These are phyloP conservation scores for Uria aalge DNA, from an alignment of 2,113 vertebrate species.

Conservation along the genomic window DNA sequence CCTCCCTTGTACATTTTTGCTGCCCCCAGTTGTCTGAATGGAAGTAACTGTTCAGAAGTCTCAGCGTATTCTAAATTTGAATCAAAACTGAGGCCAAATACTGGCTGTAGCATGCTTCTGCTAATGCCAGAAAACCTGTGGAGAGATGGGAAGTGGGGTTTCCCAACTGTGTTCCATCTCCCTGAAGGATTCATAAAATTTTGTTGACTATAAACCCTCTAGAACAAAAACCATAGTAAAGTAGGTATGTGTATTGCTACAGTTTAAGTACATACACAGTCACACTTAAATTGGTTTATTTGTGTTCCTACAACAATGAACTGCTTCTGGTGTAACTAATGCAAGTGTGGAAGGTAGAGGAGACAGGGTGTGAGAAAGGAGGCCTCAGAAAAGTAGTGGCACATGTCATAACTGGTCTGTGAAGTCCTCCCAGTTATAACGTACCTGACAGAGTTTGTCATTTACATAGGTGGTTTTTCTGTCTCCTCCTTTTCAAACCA, in stretches of 20 bases:
- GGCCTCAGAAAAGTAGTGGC: no score
- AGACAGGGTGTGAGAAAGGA: not conserved
- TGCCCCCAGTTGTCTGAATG: not conserved
- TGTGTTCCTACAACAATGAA: not conserved
- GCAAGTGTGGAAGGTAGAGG: not conserved
- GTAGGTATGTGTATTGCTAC: not conserved
- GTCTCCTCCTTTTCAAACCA: not conserved
- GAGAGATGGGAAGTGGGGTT: not conserved
- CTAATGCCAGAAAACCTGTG: not conserved
- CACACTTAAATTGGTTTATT: not conserved
- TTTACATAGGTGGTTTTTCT: not conserved
- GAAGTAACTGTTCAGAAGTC: not conserved
- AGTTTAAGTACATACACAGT: not conserved
- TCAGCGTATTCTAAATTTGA: not conserved
- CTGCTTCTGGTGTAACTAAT: not conserved
- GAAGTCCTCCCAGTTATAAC: not conserved
- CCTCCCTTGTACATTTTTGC: not conserved
- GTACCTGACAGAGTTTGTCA: not conserved
- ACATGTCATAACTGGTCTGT: not conserved
- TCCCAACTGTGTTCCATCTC: not conserved
- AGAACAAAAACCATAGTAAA: not conserved
- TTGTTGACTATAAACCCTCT: not conserved
- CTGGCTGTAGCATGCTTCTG: not conserved
- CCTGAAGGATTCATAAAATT: not conserved
- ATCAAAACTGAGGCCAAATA: not conserved